Conservation (phyloP, 2,113 vertebrate species). For the Pelusios castaneus region DNA sequence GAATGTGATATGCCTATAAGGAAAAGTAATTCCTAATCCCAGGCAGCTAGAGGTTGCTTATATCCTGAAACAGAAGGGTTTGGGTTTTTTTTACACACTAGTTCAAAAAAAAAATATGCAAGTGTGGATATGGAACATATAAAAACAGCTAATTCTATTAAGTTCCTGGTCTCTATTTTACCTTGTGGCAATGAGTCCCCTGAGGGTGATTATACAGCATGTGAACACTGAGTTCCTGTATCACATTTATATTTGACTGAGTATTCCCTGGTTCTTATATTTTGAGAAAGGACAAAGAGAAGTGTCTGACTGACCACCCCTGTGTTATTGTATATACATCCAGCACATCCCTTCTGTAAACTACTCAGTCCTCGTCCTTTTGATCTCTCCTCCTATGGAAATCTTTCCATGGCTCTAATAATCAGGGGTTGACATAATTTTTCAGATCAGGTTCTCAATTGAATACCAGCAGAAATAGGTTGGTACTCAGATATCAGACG, state of each 20-base stretch:
- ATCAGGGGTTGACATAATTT: too few species aligned
- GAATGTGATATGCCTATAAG: rapidly evolving
- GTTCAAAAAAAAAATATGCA: background rate
- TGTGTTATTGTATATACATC: background rate
- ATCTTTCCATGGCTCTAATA: background rate
- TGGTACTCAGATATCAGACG: too few species aligned
- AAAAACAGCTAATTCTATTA: background rate
- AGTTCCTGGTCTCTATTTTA: background rate
- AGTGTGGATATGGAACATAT: background rate
- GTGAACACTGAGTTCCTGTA: background rate
- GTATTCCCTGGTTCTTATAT: background rate
- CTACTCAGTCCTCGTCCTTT: background rate
- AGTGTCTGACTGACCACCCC: background rate
- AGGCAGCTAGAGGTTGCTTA: background rate
- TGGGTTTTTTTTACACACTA: rapidly evolving
- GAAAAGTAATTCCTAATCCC: background rate
- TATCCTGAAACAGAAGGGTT: background rate
- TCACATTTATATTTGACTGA: background rate
- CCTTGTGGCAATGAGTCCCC: background rate
- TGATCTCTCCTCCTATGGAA: background rate
- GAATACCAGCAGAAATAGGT: too few species aligned
- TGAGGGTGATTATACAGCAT: background rate
- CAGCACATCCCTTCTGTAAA: background rate
- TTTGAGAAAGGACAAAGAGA: background rate
- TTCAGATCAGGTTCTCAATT: too few species aligned